Percentiles rank a stretch among this genome's conserved stretches.
phyloP scores from a whole-genome alignment of 2,113 vertebrate species.

The Lonchura striata region DNA sequence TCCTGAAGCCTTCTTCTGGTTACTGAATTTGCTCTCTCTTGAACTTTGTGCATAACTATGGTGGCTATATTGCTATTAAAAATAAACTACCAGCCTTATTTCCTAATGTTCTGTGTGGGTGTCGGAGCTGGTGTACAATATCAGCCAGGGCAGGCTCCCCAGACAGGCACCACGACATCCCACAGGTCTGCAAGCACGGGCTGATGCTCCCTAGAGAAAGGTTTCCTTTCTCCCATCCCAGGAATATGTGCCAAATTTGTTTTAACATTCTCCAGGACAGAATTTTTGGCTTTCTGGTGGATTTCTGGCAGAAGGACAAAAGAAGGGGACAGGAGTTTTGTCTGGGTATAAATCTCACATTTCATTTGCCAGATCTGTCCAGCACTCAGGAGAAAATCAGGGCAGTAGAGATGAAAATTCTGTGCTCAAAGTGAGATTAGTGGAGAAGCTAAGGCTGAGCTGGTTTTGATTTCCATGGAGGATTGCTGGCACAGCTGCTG shows the following conservation, averaged over 20 bases:
- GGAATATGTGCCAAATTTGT: neutral
- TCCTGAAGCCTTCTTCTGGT: neutral
- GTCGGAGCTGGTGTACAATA: neutral
- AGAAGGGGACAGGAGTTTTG: neutral
- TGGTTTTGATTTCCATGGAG: neutral
- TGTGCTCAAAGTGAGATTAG: neutral
- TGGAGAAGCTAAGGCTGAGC: neutral
- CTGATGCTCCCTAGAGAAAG: neutral
- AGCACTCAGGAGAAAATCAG: neutral
- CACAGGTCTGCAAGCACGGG: neutral
- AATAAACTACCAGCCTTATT: neutral
- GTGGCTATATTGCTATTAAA: neutral
- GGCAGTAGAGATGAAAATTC: neutral
- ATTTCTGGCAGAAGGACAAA: neutral
- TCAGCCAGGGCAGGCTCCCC: neutral
- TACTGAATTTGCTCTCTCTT: neutral
- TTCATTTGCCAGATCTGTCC: neutral
- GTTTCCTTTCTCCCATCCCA: neutral
- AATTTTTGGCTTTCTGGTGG: neutral
- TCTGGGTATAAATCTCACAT: neutral
- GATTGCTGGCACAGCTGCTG: neutral
- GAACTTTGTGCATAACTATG: neutral
- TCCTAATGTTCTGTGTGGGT: neutral
- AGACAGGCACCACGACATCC: neutral
- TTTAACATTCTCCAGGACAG: neutral